Base-by-base conservation (phyloP, 2,888 invertebrate species). In the Cybosia mesomella region DNA sequence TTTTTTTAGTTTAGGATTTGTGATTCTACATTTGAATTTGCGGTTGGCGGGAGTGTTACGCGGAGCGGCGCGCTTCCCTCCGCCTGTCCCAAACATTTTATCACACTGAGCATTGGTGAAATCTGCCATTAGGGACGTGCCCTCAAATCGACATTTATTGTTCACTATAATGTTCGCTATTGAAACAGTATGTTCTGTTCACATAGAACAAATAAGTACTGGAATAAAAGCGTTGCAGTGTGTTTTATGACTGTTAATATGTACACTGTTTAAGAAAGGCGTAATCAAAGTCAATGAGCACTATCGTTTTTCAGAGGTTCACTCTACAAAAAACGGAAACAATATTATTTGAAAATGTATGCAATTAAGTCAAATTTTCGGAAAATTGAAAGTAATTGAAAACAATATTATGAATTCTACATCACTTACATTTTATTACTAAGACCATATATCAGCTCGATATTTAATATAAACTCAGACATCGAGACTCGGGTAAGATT, bases 31-130 rank as follows among this genome's bases (percentile, higher is more conserved):
- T 92, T 92, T 91, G 85, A 93, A 92, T 87, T 87, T 86, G 70
- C 80, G 86, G 87, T 84, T 90, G 92, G 92, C 92, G 93, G 90
- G 92, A 88, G 87, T 75, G 79, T 79, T 82, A 76, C 80, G 82
- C 77, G 83, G 82, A 82, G 78, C 85, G 87, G 83, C 87, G 87
- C 87, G 85, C 79, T 87, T 85, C 83, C 89, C 86, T 84, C 91
- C 89, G 88, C 88, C 84, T 85, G 82, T 83, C 82, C 81, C 89
- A 82, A 89, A 87, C 91, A 91, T 91, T 92, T 91, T 92, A 92
- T 92, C 92, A 90, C 87, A 93, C 93, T 93, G 93, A 92, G 86
- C 85, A 83, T 83, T 85, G 84, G 84, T 83, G 85, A 90, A 92
- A 92, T 92, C 89, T 88, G 83, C 85, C 83, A 77, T 81, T 92